Conservation (phyloP, 2,113 vertebrate genomes). For the Prochilodus magdalenae region DNA sequence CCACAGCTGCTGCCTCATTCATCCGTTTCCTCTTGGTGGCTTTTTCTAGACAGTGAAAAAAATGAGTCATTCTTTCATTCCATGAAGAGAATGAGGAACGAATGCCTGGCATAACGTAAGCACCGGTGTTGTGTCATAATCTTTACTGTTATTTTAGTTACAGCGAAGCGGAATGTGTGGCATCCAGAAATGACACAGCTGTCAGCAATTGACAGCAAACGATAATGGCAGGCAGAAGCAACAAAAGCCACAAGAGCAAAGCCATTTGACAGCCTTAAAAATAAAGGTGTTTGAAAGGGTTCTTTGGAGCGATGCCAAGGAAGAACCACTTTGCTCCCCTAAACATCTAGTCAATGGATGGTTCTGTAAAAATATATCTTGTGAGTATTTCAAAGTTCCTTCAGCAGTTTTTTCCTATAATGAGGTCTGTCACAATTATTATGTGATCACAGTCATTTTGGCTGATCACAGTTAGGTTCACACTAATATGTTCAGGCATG, state of each 20-base stretch:
- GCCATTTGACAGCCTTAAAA: background rate
- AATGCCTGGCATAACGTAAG: background rate
- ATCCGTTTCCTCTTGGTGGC: conserved; percentile 20
- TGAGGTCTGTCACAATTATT: too few species aligned
- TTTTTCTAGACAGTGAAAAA: conserved; percentile 34
- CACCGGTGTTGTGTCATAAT: background rate
- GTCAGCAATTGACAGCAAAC: background rate
- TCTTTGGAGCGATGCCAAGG: too few species aligned
- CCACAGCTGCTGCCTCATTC: conserved; percentile 5
- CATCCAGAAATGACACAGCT: background rate
- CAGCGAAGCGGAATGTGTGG: conserved; percentile 1
- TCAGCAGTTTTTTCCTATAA: too few species aligned
- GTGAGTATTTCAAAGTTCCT: too few species aligned
- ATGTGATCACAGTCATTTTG: too few species aligned
- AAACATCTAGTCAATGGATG: too few species aligned
- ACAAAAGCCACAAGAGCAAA: background rate
- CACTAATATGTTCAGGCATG: too few species aligned
- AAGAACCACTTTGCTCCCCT: too few species aligned
- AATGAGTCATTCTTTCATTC: background rate
- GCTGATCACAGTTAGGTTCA: too few species aligned
- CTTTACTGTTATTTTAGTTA: too few species aligned
- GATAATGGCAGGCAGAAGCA: background rate
- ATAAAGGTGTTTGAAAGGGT: too few species aligned
- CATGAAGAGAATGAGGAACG: background rate
- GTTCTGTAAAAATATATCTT: too few species aligned